phyloP scores from a whole-genome alignment of 1,140 invertebrate genomes.

The Drosophila kohkoa region DNA sequence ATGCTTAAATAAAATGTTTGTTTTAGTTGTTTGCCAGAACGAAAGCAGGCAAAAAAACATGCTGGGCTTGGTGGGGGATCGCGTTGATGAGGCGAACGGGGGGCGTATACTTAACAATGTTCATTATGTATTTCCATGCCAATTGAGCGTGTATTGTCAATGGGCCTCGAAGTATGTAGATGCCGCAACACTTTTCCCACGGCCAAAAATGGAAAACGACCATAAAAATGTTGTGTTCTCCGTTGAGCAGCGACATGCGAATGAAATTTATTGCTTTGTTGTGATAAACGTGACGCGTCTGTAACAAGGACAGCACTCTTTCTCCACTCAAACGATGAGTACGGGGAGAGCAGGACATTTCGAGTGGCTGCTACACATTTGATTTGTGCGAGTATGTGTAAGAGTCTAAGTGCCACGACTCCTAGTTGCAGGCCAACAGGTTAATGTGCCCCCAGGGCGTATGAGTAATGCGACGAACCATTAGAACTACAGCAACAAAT shows the following conservation, averaged over 20 bases:
- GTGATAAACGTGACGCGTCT: slow-evolving; percentile 77
- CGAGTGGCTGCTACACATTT: slow-evolving; percentile 61
- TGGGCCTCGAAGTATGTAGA: slow-evolving; percentile 39
- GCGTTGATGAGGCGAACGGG: background rate
- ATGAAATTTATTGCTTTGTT: slow-evolving; percentile 80
- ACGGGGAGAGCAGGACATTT: slow-evolving; percentile 47
- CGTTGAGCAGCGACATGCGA: slow-evolving; percentile 47
- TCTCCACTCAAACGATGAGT: slow-evolving; percentile 22
- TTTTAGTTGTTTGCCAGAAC: slow-evolving; percentile 59
- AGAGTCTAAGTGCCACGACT: slow-evolving; percentile 22
- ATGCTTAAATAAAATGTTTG: slow-evolving; percentile 81
- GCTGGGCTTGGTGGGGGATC: background rate
- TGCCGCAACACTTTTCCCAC: slow-evolving; percentile 39
- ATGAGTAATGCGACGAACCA: slow-evolving; percentile 42
- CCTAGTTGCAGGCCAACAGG: slow-evolving; percentile 59
- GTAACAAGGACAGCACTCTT: slow-evolving; percentile 41
- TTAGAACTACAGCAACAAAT: slow-evolving; percentile 13
- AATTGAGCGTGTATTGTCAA: slow-evolving; percentile 57
- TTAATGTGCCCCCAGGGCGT: slow-evolving; percentile 56
- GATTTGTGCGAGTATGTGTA: slow-evolving; percentile 46
- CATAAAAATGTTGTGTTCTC: slow-evolving; percentile 36
- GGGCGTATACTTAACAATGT: slow-evolving; percentile 41
- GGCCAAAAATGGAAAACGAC: slow-evolving; percentile 7
- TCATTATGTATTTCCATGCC: slow-evolving; percentile 67
- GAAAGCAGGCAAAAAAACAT: slow-evolving; percentile 39